Conservation (phyloP, 2,888 invertebrate genomes). For the Eupithecia abbreviata region DNA sequence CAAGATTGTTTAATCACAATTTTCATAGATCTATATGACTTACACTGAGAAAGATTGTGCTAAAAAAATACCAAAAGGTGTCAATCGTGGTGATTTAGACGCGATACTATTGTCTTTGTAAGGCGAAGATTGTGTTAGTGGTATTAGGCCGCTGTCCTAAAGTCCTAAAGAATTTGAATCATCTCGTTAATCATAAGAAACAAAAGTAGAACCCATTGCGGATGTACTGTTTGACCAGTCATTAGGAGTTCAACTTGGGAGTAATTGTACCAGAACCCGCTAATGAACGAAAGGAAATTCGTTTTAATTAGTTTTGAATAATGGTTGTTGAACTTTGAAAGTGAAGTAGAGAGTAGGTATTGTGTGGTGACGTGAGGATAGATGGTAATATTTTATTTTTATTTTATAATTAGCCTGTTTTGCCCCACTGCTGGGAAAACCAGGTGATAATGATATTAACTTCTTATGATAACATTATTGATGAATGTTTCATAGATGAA, state of each 20-base stretch:
- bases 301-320: conserved; percentile 45
- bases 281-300: conserved; percentile 53
- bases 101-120: too few relatives aligned
- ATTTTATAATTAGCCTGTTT: too few relatives aligned
- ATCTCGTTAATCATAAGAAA: neutral
- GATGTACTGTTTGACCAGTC: conserved; percentile 32
- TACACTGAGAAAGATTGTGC: too few relatives aligned
- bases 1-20: too few relatives aligned
- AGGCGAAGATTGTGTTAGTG: too few relatives aligned
- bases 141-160: too few relatives aligned
- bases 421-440: too few relatives aligned
- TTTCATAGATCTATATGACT: too few relatives aligned
- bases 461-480: too few relatives aligned
- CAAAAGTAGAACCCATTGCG: conserved; percentile 12
- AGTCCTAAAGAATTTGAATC: neutral
- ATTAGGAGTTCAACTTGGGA: conserved; percentile 44
- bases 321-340: conserved; percentile 11
- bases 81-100: too few relatives aligned
- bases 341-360: neutral
- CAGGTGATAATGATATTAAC: too few relatives aligned
- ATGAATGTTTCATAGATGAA: neutral
- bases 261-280: conserved; percentile 48
- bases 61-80: too few relatives aligned
- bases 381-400: neutral
- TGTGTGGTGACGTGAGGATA: neutral